Evolutionary conservation across 35 echinoderm and acorn worm genomes (phyloP), one percentile per base, ranked within the genome.

Genomic region (Hemicentrotus pulcherrimus): DNA sequence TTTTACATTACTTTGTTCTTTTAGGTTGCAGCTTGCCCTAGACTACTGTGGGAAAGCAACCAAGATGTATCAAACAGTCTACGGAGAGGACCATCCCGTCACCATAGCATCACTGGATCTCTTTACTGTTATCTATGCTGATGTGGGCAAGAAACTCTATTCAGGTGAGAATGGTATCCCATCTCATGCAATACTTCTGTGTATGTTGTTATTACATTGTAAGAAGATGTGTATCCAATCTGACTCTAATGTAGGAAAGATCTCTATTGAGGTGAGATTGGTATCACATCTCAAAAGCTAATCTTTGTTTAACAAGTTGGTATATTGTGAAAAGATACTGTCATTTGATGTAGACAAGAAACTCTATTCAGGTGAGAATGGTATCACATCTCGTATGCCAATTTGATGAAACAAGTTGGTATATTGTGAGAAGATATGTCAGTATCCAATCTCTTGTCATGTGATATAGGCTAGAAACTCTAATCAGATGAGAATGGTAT

Each of bases 141-240:
- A 99, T 94, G 97, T 99, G 24, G 98, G 98, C 46, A 99, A 99
- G 95, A 95, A 99, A 70, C 95, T 97, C 18, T 99, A 99, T 91
- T 93, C 96, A 97, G 97, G 98, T 97, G 61, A 47, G 46, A 59
- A 46, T 78, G 19, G 19, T 78, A 55, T 55, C 50, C 50, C 15
- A 55, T 55, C 50, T 55, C 50, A 9, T 55, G 15, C 9, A 2
- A 10, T 55, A 55, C 10, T 55, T 55, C 15, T 15, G 12, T 55
- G 50, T 55, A 14, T 14, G 8, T 11, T 2, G 9, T 9, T 55
- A 15, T 10, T 14, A 9, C 2, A 11, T 11, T 55, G 50, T 55
- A 10, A 55, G 50, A 55, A 55, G 50, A 55, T 55, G 15, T 11
- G 50, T 55, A 55, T 55, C 50, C 50, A 55, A 55, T 55, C 50